Percentiles rank a stretch among this genome's conserved stretches.
phyloP scores from a whole-genome alignment of 2,888 invertebrate species.

The Calameuta pallipes region DNA sequence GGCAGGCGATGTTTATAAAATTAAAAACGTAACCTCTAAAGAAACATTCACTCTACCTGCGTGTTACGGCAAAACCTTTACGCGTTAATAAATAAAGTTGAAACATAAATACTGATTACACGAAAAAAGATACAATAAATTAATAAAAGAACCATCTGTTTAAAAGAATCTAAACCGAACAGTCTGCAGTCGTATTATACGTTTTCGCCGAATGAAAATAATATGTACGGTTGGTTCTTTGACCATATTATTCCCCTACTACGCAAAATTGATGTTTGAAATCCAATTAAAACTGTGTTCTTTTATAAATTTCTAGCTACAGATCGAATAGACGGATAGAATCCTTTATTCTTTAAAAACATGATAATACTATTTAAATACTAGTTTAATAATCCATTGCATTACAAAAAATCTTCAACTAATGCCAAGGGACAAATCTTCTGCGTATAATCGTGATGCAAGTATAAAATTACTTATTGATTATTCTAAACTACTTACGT shows the following conservation, averaged over 20 bases:
- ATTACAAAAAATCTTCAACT: neutral
- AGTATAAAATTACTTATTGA: no score
- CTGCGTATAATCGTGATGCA: no score
- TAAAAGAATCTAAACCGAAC: neutral
- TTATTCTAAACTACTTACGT: no score
- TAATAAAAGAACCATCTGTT: neutral
- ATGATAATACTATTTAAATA: neutral
- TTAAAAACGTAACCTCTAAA: neutral
- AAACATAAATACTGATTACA: neutral
- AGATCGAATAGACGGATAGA: neutral
- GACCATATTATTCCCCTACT: neutral
- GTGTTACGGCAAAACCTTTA: neutral
- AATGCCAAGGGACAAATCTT: no score
- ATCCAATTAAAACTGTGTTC: neutral
- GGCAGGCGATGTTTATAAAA: neutral
- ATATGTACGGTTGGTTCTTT: neutral
- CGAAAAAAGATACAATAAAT: neutral
- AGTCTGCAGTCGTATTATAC: neutral
- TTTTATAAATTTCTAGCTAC: neutral
- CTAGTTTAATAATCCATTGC: neutral
- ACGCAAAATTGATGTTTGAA: neutral
- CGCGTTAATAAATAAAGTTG: neutral
- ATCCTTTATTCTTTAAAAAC: neutral
- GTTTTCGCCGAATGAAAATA: neutral
- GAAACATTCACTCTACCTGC: neutral